Percentiles rank a stretch among this genome's conserved stretches.
phyloP scores from a whole-genome alignment of 2,113 vertebrate genomes.

The Aegotheles bennettii region DNA sequence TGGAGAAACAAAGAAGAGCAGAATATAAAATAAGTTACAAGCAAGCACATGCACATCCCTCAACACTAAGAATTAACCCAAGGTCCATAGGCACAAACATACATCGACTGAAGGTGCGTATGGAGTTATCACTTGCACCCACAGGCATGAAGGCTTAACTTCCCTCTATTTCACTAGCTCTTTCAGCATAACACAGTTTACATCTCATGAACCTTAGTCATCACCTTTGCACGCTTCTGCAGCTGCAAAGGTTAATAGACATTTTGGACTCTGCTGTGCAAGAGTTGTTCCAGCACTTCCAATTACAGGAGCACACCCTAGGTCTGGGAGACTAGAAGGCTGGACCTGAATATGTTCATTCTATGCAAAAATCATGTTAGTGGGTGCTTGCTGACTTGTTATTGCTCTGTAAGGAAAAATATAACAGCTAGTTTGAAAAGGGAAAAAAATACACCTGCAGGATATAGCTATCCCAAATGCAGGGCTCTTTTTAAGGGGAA shows the following conservation, averaged over 20 bases:
- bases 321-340: background rate
- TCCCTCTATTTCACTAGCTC: background rate
- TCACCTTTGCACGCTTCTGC: background rate
- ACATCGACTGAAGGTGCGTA: background rate
- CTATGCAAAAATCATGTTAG: background rate
- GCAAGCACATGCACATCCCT: background rate
- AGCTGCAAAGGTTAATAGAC: background rate
- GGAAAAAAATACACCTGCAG: background rate
- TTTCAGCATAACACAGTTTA: background rate
- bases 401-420: background rate
- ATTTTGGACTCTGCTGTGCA: background rate
- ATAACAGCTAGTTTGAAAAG: background rate
- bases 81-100: background rate
- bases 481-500: background rate
- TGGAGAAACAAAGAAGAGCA: slow-evolving; percentile 30
- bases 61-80: background rate
- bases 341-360: background rate
- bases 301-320: background rate
- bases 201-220: background rate
- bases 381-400: background rate
- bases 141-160: background rate
- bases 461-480: background rate
- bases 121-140: background rate
- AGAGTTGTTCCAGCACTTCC: background rate
- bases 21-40: background rate